Percentiles rank a stretch among this genome's conserved stretches.
phyloP scores from a whole-genome alignment of 1,140 invertebrate species.

The Cephus cinctus region DNA sequence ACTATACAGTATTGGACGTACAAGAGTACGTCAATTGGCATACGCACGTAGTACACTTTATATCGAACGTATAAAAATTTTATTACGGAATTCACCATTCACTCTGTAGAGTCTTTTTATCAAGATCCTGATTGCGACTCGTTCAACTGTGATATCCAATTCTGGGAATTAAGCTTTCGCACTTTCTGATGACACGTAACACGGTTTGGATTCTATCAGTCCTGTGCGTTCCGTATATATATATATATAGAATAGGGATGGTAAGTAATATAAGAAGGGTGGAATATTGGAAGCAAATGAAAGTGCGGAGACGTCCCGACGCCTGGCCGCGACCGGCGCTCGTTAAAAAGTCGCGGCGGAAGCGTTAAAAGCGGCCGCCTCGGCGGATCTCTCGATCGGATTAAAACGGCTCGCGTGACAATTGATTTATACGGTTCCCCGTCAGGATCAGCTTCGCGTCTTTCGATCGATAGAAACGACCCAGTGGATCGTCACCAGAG shows the following conservation, averaged over 20 bases:
- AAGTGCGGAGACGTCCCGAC: not conserved
- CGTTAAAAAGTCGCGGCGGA: no score
- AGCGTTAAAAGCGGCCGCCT: no score
- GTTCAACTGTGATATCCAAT: constrained; percentile 44
- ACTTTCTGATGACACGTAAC: constrained; percentile 54
- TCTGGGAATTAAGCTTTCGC: constrained; percentile 55
- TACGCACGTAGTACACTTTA: no score
- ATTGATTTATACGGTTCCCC: constrained; percentile 51
- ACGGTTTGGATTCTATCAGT: constrained; percentile 19
- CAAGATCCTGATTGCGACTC: constrained; percentile 40
- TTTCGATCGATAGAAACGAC: no score
- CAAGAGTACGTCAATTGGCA: no score
- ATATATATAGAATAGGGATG: not conserved
- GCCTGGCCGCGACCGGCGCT: constrained; percentile 17
- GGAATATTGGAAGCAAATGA: not conserved
- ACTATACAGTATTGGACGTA: no score
- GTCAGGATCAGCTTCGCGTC: no score
- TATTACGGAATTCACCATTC: no score
- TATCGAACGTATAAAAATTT: no score
- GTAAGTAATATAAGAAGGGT: not conserved
- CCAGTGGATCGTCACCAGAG: no score
- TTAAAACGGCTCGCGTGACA: constrained; percentile 47
- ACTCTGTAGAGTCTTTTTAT: no score
- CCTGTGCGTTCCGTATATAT: no score
- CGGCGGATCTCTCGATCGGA: constrained; percentile 41